Conservation (phyloP, 1,140 invertebrate species). For the Procambarus clarkii region DNA sequence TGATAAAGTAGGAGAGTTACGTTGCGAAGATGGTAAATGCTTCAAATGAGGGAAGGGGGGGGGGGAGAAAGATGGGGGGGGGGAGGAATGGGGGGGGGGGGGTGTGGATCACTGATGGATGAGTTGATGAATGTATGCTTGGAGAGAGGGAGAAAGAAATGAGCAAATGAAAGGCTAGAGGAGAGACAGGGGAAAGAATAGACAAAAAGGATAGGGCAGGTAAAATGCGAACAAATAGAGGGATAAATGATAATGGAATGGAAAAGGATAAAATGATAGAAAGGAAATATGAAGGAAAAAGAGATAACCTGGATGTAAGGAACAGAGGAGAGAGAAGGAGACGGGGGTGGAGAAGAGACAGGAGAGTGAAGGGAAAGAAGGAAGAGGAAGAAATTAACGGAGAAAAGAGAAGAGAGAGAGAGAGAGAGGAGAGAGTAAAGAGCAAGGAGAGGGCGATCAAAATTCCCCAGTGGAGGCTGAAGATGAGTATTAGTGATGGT, state of each 20-base stretch:
- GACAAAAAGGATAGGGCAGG: neutral
- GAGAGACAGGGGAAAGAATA: neutral
- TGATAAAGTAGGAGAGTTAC: too few species aligned
- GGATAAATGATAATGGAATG: slow-evolving; percentile 5
- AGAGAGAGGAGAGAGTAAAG: too few species aligned
- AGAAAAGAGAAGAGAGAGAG: too few species aligned
- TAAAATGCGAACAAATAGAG: neutral
- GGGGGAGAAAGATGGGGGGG: neutral
- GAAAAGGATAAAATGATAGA: neutral
- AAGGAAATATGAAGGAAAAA: neutral
- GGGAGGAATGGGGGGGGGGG: neutral
- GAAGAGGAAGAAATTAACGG: neutral
- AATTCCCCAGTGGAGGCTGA: too few species aligned
- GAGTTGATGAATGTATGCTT: neutral
- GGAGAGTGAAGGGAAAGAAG: slow-evolving; percentile 3
- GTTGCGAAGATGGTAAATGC: neutral
- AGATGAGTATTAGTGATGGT: too few species aligned
- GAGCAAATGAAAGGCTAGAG: neutral
- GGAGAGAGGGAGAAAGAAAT: neutral
- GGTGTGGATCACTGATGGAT: neutral
- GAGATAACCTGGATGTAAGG: neutral
- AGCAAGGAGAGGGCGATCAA: too few species aligned
- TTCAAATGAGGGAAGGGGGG: neutral
- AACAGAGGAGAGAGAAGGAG: neutral
- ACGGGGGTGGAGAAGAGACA: neutral